phyloP scores from a whole-genome alignment of 2,888 invertebrate genomes.

The Eupithecia dodoneata region DNA sequence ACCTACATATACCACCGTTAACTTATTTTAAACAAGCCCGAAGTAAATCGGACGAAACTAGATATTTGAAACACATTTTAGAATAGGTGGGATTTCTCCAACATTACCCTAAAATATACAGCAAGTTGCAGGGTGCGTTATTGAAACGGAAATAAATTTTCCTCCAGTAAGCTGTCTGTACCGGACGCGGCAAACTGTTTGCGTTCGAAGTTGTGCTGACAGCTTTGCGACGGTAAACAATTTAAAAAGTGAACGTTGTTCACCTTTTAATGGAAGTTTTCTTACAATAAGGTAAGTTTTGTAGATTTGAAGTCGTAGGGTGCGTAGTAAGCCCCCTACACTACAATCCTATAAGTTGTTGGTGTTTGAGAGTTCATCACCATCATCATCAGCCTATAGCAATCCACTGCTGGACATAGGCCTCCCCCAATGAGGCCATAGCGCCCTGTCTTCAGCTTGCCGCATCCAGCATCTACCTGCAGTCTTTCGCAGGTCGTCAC shows the following conservation, averaged over 20 bases:
- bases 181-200: slow-evolving; percentile 35
- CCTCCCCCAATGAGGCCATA: no score
- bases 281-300: not conserved
- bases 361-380: no score
- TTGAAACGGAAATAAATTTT: slow-evolving; percentile 70
- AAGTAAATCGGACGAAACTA: not conserved
- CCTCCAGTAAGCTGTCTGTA: slow-evolving; percentile 62
- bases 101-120: slow-evolving; percentile 35
- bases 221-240: slow-evolving; percentile 17
- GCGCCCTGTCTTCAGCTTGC: no score
- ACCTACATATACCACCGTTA: not conserved
- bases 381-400: no score
- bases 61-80: not conserved
- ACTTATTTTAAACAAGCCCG: not conserved
- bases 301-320: not conserved
- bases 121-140: slow-evolving; percentile 52
- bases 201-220: slow-evolving; percentile 25
- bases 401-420: no score
- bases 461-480: no score
- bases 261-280: not conserved
- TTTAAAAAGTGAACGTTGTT: slow-evolving; percentile 21
- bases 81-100: slow-evolving; percentile 11
- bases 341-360: no score
- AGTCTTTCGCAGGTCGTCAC: no score
- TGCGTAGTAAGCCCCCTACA: no score